Percentiles rank a stretch among this genome's conserved stretches.
Conservation (phyloP, 1,140 invertebrate species). For the Nomia melanderi region DNA sequence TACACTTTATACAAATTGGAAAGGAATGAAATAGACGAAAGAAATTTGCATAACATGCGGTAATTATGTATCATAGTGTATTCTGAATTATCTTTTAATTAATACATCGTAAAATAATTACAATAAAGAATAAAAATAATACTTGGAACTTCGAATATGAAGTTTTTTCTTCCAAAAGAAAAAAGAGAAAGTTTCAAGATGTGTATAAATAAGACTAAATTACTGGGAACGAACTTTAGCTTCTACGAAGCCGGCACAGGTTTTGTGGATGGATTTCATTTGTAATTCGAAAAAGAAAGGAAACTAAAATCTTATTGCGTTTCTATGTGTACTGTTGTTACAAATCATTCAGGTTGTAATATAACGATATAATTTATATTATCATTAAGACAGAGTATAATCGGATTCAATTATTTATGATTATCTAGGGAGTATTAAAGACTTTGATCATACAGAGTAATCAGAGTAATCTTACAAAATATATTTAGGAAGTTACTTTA, state of each 20-base stretch:
- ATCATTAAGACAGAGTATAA: not conserved
- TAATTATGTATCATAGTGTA: conserved; percentile 2
- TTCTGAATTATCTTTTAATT: too few relatives aligned
- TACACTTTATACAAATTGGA: not conserved
- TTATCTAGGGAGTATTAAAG: not conserved
- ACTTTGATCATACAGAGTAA: conserved; percentile 30
- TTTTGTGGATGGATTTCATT: not conserved
- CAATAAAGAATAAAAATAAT: not conserved
- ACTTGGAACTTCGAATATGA: not conserved
- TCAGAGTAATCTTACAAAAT: conserved; percentile 10
- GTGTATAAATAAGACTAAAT: not conserved
- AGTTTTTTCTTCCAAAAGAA: not conserved
- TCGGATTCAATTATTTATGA: not conserved
- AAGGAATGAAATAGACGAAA: not conserved
- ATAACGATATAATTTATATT: not conserved
- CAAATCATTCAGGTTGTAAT: not conserved
- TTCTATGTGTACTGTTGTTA: not conserved
- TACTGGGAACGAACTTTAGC: conserved; percentile 8
- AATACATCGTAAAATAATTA: too few relatives aligned
- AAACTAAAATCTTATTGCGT: not conserved
- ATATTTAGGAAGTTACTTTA: conserved; percentile 5
- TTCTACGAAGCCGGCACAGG: not conserved
- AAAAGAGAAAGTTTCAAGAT: not conserved
- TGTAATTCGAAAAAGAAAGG: not conserved
- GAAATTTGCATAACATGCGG: not conserved